These are phyloP conservation scores for Lutraria lutraria DNA, from an alignment of 2,888 invertebrate genomes.

Conservation along the genomic window DNA sequence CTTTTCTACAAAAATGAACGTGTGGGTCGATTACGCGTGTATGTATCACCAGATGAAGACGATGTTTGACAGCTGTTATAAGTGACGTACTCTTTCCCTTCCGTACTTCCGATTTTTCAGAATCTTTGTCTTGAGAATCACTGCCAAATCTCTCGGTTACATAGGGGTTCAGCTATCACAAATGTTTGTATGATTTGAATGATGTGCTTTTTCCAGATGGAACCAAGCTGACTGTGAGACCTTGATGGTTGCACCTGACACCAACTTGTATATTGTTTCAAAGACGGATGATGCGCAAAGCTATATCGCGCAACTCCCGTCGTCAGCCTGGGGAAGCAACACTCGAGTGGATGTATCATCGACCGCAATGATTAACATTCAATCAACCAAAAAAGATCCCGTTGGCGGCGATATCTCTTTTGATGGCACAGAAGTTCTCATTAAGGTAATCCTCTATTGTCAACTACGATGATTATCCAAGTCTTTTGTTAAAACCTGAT, in stretches of 20 bases:
- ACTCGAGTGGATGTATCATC: constrained; percentile 32
- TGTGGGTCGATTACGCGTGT: too few relatives aligned
- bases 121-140: too few relatives aligned
- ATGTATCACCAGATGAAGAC: too few relatives aligned
- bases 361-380: constrained; percentile 26
- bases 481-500: background rate
- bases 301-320: constrained; percentile 61
- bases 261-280: constrained; percentile 70
- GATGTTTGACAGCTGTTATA: too few relatives aligned
- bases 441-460: constrained; percentile 37
- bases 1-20: too few relatives aligned
- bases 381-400: constrained; percentile 48
- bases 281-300: constrained; percentile 58
- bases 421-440: constrained; percentile 50
- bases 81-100: too few relatives aligned
- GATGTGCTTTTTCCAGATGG: constrained; percentile 61
- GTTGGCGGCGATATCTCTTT: constrained; percentile 60
- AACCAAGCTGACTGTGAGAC: constrained; percentile 68
- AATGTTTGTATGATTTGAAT: too few relatives aligned
- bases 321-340: constrained; percentile 59
- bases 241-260: constrained; percentile 68
- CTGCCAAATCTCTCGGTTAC: too few relatives aligned
- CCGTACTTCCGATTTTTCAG: too few relatives aligned
- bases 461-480: background rate
- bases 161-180: too few relatives aligned